Evolutionary conservation across 2,888 invertebrate species (phyloP).

Genomic region (Aphelenchoides bicaudatus): DNA sequence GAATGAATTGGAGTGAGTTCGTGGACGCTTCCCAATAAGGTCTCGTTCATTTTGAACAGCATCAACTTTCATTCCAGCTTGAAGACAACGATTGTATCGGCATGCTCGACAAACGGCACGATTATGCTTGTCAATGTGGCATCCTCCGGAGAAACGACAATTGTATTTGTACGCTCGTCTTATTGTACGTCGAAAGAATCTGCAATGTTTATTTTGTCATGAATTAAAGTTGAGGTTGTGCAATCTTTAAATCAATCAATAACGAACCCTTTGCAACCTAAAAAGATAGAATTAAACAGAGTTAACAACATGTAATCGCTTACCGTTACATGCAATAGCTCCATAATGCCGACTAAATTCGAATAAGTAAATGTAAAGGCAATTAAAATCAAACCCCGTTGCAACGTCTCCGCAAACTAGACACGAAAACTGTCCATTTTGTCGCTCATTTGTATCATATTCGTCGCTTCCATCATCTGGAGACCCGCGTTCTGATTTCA

Average conservation of each 20-base stretch:
- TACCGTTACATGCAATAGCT: conserved; percentile 49
- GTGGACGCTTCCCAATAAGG: conserved; percentile 41
- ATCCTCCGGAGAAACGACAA: conserved; percentile 52
- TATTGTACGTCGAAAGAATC: conserved; percentile 55
- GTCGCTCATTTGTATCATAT: not conserved
- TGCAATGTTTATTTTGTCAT: too few species aligned
- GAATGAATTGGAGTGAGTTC: conserved; percentile 21
- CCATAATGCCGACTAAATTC: conserved; percentile 32
- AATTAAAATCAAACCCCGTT: conserved; percentile 32
- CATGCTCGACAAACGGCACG: conserved; percentile 59
- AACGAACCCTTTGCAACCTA: too few species aligned
- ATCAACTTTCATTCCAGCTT: conserved; percentile 57
- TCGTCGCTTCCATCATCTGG: conserved; percentile 18
- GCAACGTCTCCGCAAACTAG: conserved; percentile 55
- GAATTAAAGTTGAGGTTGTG: too few species aligned
- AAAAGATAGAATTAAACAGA: too few species aligned
- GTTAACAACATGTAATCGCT: not conserved
- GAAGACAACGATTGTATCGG: conserved; percentile 53
- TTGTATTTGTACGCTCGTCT: conserved; percentile 54
- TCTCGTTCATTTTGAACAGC: conserved; percentile 44
- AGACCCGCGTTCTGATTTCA: conserved; percentile 14
- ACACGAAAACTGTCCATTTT: conserved; percentile 34
- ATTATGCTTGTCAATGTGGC: conserved; percentile 58
- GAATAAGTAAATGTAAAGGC: not conserved
- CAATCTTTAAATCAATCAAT: too few species aligned